phyloP scores from a whole-genome alignment of 2,797 vertebrate species.

The Darevskia nairensis region DNA sequence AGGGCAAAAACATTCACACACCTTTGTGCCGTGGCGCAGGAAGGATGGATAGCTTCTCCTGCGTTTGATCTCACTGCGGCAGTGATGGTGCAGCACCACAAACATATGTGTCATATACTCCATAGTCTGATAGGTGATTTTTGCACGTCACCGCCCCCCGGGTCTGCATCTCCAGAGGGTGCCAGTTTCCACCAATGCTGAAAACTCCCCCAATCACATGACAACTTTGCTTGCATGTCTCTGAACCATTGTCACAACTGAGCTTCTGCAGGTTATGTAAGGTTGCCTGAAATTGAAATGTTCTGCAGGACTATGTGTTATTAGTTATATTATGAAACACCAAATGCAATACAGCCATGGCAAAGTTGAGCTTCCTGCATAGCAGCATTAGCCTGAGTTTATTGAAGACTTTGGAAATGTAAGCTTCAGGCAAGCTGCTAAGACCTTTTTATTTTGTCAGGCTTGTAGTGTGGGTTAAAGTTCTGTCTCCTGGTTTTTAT shows the following conservation, averaged over 20 bases:
- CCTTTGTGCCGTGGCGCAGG: no score
- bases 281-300: neutral
- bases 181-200: neutral
- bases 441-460: neutral
- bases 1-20: no score
- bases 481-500: neutral
- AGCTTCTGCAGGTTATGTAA: neutral
- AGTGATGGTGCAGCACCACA: no score
- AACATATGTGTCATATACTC: no score
- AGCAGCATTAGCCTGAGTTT: neutral
- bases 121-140: no score
- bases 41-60: no score
- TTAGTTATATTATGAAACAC: neutral
- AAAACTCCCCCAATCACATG: neutral
- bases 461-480: neutral
- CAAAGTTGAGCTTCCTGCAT: neutral
- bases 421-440: neutral
- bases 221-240: neutral
- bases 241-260: neutral
- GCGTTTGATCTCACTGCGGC: no score
- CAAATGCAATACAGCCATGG: neutral
- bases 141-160: no score
- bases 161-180: no score
- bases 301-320: neutral
- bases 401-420: neutral